Percentiles rank a stretch among this genome's conserved stretches.
These are phyloP conservation scores for Butorides virescens DNA, from an alignment of 2,113 vertebrate genomes.

Conservation along the genomic window DNA sequence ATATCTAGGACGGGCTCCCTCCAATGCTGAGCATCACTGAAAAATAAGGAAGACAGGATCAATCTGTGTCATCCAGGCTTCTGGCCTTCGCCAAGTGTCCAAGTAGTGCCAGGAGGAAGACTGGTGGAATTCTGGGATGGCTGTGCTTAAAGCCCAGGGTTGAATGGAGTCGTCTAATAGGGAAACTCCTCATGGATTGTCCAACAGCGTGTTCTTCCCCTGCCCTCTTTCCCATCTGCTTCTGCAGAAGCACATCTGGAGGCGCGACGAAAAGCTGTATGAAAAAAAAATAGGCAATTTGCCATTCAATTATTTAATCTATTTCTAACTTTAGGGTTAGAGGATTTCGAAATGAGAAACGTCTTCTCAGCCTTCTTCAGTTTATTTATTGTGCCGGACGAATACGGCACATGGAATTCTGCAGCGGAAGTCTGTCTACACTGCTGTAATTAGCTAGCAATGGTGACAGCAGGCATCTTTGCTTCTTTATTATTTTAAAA, in stretches of 20 bases:
- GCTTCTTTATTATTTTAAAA: conserved; percentile 8
- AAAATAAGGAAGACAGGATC: not conserved
- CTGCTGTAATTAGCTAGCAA: not conserved
- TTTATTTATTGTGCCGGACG: not conserved
- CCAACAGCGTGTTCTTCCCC: not conserved
- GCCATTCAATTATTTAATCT: not conserved
- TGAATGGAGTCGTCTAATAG: not conserved
- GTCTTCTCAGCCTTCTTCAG: not conserved
- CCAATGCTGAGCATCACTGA: not conserved
- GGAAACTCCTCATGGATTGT: not conserved
- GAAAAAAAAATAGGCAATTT: not conserved
- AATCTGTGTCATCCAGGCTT: not conserved
- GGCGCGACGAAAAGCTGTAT: not conserved
- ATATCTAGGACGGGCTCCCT: not conserved
- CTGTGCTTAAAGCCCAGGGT: not conserved
- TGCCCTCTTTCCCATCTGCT: not conserved
- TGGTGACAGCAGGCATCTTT: conserved; percentile 32
- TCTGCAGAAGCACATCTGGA: not conserved
- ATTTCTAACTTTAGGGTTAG: not conserved
- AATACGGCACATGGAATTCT: not conserved
- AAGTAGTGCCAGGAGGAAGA: not conserved
- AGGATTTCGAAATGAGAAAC: not conserved
- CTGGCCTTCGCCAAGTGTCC: not conserved
- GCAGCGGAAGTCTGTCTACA: not conserved
- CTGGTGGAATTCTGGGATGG: not conserved